Evolutionary conservation across 2,888 invertebrate species (phyloP).

Genomic region (Erebia palarica): DNA sequence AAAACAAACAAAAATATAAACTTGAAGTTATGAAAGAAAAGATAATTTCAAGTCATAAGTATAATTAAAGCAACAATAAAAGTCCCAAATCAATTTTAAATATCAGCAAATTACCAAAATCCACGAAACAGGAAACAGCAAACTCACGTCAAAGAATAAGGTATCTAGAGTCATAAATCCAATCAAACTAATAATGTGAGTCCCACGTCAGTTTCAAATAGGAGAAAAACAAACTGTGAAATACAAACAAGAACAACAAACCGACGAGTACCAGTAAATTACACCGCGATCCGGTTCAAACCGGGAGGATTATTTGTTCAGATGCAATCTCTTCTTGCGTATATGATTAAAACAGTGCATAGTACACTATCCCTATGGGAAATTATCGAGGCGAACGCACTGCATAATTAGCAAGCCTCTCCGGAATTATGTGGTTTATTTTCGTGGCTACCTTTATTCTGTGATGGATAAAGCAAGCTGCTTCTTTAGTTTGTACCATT

Average conservation of each 20-base stretch:
- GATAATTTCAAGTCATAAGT: too few relatives aligned
- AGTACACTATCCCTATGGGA: conserved; percentile 73
- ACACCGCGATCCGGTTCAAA: conserved; percentile 65
- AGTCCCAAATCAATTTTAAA: too few relatives aligned
- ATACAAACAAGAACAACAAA: conserved; percentile 63
- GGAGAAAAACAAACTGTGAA: conserved; percentile 63
- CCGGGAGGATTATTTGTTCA: conserved; percentile 69
- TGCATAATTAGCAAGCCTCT: conserved; percentile 78
- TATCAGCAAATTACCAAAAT: conserved; percentile 3
- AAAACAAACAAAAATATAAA: too few relatives aligned
- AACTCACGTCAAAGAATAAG: conserved; percentile 17
- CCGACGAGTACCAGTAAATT: conserved; percentile 68
- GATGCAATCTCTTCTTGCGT: conserved; percentile 76
- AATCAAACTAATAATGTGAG: conserved; percentile 11
- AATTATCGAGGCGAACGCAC: conserved; percentile 75
- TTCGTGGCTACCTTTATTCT: conserved; percentile 32
- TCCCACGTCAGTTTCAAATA: conserved; percentile 41
- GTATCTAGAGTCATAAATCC: conserved; percentile 30
- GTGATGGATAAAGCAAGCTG: conserved; percentile 7
- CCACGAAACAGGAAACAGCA: conserved; percentile 6
- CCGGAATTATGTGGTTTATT: conserved; percentile 47
- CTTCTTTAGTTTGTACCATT: too few relatives aligned
- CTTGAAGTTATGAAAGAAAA: too few relatives aligned
- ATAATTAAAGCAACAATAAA: neutral
- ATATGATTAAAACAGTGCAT: conserved; percentile 80